Evolutionary conservation across 2,888 invertebrate species (phyloP), one percentile per base, ranked within the genome.

Genomic region (Mythimna ferrago): DNA sequence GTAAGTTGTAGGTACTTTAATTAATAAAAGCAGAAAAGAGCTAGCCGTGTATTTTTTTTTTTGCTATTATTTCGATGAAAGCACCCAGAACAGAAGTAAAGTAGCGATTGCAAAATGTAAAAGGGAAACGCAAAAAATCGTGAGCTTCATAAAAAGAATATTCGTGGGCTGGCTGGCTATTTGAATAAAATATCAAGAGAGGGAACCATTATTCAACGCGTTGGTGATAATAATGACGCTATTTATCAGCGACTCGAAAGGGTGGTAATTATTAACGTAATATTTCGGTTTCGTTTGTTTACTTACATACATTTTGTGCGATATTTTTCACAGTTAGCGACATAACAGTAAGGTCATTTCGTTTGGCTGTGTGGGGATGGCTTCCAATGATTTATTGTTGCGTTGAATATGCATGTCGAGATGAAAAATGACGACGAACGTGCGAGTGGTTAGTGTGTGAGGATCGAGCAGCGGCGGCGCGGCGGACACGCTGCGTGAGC

Each of bases 391-490:
- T 96, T 95, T 95, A 96, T 96, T 92, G 92, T 94, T 90, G 88
- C 90, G 94, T 94, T 96, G 95, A 96, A 95, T 95, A 96, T 96
- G 95, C 95, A 95, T 95, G 95, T 94, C 94, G 92, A 90, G 92
- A 95, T 96, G 96, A 96, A 95, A 95, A 95, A 95, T 95, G 94
- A 94, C 91, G 93, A 92, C 90, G 90, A 92, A 92, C 91, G 90
- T 89, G 90, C 89, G 91, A 92, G 89, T 91, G 90, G 91, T 90
- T 89, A 88, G 89, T 90, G 91, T 90, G 90, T 87, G 89, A 82
- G 90, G 86, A 89, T 89, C 82, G 88, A 86, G 73, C 69, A 67
- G 75, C 63, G 71, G 69, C 73, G 80, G 73, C 74, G 78, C 41
- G 75, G 76, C 68, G 70, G 63, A 65, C 80, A 70, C 77, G 78